These are phyloP conservation scores for Onychomys torridus DNA, from an alignment of 2,797 vertebrate species.

Conservation along the genomic window DNA sequence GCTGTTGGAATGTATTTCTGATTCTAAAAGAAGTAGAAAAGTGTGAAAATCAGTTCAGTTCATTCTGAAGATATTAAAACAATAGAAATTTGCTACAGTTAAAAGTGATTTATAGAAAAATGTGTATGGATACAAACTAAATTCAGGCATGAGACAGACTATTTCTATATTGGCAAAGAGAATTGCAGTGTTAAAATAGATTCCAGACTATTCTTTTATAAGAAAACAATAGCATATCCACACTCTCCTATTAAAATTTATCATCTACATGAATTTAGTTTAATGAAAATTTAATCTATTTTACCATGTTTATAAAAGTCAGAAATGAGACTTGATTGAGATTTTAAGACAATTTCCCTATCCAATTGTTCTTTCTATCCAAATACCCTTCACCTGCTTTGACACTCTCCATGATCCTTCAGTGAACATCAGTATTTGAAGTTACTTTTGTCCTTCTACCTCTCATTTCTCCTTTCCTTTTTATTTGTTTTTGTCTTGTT, in stretches of 20 bases:
- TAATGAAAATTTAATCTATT: constrained; percentile 36
- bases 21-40: constrained; percentile 58
- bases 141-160: neutral
- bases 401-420: neutral
- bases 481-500: neutral
- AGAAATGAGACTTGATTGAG: constrained; percentile 22
- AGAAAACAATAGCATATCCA: constrained; percentile 23
- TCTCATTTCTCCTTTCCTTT: neutral
- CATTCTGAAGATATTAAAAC: constrained; percentile 16
- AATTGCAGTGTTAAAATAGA: constrained; percentile 47
- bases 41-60: constrained; percentile 40
- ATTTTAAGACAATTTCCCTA: constrained; percentile 19
- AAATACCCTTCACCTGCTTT: neutral
- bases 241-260: constrained; percentile 7
- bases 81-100: neutral
- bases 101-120: constrained; percentile 58
- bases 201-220: neutral
- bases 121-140: neutral
- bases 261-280: constrained; percentile 17
- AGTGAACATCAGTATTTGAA: neutral
- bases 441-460: too few species aligned
- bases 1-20: constrained; percentile 27
- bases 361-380: neutral
- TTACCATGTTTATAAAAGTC: constrained; percentile 59
- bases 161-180: neutral